A percentile compares a stretch with the other conserved stretches of the same genome.
Evolutionary conservation across 2,797 vertebrate species (phyloP).

Genomic region (Carcharodon carcharias): DNA sequence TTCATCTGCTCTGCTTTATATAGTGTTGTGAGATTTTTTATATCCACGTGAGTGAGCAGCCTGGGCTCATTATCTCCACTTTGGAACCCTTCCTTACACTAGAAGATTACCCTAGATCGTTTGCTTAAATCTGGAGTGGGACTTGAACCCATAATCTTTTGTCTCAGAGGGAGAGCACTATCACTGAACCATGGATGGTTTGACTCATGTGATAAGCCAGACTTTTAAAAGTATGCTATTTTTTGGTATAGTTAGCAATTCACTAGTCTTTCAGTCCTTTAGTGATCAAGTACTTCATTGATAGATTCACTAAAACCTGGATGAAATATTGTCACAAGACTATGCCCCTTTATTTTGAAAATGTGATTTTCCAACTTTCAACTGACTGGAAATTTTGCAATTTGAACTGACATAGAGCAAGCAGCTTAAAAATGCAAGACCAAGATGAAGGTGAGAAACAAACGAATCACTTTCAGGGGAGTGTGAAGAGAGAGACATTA

Average conservation of each 20-base stretch:
- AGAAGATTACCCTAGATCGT: not conserved
- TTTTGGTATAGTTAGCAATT: not conserved
- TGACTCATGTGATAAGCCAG: not conserved
- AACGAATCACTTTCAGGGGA: no score
- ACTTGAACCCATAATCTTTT: not conserved
- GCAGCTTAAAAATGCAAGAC: no score
- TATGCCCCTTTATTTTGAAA: no score
- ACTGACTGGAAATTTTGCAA: no score
- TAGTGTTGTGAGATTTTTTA: not conserved
- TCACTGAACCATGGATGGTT: not conserved
- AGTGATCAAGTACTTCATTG: not conserved
- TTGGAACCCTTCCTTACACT: not conserved
- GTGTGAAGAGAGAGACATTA: no score
- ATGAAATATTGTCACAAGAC: not conserved
- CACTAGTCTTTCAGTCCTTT: not conserved
- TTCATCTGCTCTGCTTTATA: not conserved
- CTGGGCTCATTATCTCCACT: not conserved
- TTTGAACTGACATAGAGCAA: no score
- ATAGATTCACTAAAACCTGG: not conserved
- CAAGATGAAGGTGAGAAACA: no score
- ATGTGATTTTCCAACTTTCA: no score
- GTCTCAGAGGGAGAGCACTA: not conserved
- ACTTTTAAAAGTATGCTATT: not conserved
- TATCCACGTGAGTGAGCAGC: not conserved
- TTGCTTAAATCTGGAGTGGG: no score